A percentile compares a stretch with the other conserved stretches of the same genome.
These are phyloP conservation scores for Hassar affinis DNA, from an alignment of 2,113 vertebrate species.

Conservation along the genomic window DNA sequence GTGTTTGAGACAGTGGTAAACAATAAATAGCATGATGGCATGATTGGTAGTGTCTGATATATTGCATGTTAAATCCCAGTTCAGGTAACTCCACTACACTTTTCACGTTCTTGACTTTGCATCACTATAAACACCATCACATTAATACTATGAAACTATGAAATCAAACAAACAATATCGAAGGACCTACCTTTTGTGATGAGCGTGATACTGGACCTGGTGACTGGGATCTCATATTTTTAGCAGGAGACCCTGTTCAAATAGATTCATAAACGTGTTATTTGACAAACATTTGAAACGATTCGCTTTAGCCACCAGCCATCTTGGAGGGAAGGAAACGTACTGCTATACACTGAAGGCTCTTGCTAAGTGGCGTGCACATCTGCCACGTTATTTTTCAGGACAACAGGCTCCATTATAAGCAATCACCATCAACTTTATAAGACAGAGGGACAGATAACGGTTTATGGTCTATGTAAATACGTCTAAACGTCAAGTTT, in stretches of 20 bases:
- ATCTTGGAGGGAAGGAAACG: conserved; percentile 24
- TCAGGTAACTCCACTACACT: neutral
- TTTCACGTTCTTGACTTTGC: no score
- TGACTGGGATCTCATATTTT: conserved; percentile 82
- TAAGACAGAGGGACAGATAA: conserved; percentile 4
- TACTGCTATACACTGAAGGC: conserved; percentile 10
- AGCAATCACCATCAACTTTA: neutral
- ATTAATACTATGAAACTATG: neutral
- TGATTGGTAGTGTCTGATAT: neutral
- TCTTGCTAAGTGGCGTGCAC: conserved; percentile 28
- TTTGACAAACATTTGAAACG: conserved; percentile 25
- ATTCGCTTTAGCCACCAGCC: conserved; percentile 11
- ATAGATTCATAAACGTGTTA: conserved; percentile 37
- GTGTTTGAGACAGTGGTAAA: no score
- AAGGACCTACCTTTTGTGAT: conserved; percentile 91
- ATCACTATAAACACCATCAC: neutral
- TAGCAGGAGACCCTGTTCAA: conserved; percentile 86
- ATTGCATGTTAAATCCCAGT: neutral
- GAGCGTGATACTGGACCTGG: conserved; percentile 87
- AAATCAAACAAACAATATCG: neutral
- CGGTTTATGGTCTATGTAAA: conserved; percentile 9
- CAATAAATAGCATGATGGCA: no score
- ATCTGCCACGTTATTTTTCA: conserved; percentile 23
- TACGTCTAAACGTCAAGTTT: neutral
- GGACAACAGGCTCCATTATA: conserved; percentile 24